Conservation (phyloP, 2,797 vertebrate species). For the Crypturellus tataupa region DNA sequence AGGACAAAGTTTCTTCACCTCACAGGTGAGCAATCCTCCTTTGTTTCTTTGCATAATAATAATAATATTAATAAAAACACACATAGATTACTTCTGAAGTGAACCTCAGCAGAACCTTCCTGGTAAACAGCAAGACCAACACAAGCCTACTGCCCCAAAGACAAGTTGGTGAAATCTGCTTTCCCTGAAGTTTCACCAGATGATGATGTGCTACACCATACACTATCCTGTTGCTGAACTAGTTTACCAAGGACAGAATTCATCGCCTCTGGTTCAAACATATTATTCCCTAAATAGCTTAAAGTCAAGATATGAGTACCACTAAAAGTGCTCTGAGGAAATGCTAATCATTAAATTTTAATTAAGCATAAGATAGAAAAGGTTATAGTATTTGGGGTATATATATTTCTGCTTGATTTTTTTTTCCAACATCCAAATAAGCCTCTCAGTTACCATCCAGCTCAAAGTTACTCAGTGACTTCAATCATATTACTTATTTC, state of each 20-base stretch:
- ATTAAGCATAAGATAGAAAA: not conserved
- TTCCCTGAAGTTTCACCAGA: not conserved
- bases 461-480: fast-evolving
- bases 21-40: not conserved
- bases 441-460: not conserved
- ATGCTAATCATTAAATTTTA: not conserved
- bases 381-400: not conserved
- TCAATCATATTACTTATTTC: not conserved
- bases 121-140: not conserved
- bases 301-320: not conserved
- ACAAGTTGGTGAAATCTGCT: not conserved
- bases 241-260: not conserved
- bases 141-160: not conserved
- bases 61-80: not conserved
- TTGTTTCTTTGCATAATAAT: not conserved
- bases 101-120: not conserved
- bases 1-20: not conserved
- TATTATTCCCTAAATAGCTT: not conserved
- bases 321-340: not conserved
- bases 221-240: not conserved
- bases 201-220: not conserved
- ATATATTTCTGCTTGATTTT: not conserved
- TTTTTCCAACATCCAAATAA: not conserved
- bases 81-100: not conserved
- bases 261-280: not conserved